Base-by-base conservation (phyloP, 1,140 invertebrate species). In the Drosophila prosaltans region DNA sequence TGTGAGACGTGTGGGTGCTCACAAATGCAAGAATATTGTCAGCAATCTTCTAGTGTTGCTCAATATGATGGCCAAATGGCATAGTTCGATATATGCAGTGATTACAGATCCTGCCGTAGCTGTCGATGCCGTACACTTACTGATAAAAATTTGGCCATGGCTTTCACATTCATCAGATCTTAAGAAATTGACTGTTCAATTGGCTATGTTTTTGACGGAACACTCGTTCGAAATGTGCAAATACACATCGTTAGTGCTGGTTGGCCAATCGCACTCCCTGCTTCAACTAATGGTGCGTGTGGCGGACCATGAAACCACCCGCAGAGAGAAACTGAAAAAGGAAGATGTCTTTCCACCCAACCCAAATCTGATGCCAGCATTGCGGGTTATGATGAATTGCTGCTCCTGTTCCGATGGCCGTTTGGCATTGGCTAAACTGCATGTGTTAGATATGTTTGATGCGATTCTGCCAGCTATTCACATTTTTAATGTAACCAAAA, bases 361-460 rank as follows among this genome's bases (percentile, higher is more conserved):
- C 7, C 26, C 45, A 28, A 43, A 7, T 60, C 9, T 84, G 7
- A 65, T 78, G 9, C 54, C 72, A 26, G 73, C 80, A 0, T 24
- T 92, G 21, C 70, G 89, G 3, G 69, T 85, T 0, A 80, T 92
- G 62, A 74, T 69, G 24, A 92, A 92, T 9, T 92, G 91, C 60
- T 90, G 91, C 65, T 72, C 77, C 3, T 90, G 82, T 21, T 10
- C 65, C 8, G 91, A 91, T 39, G 91, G 89, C 0, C 82, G 91
- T 5, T 40, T 76, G 4, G 75, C 69, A 60, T 58, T 92, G 2
- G 24, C 59, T 16, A 92, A 92, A 60, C 69, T 86, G 77, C 91
- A 88, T 36, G 80, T 93, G 7, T 81, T 94, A 43, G 90, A 92
- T 69, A 86, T 91, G 62, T 80, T 93, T 2, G 78, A 86, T 26